phyloP scores from a whole-genome alignment of 2,888 invertebrate species.

The Drosophila anomalata region DNA sequence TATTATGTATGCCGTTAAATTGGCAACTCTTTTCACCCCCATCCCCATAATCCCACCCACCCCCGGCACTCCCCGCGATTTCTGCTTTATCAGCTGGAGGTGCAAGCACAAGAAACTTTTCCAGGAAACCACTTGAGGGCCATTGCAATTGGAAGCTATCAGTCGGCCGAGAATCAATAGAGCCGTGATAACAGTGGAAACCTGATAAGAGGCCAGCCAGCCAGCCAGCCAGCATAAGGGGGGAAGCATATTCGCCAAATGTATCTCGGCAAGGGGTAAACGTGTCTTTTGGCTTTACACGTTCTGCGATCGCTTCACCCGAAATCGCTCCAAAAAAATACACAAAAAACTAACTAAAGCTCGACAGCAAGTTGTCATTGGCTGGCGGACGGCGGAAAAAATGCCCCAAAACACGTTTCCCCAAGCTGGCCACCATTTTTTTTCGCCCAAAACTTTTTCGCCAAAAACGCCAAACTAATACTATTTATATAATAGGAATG shows the following conservation, averaged over 20 bases:
- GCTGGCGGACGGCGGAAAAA: constrained; percentile 47
- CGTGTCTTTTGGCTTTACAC: constrained; percentile 66
- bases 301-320: constrained; percentile 37
- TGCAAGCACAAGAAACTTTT: constrained; percentile 45
- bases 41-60: no score
- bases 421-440: constrained; percentile 64
- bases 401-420: constrained; percentile 60
- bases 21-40: constrained; percentile 22
- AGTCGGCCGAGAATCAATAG: constrained; percentile 47
- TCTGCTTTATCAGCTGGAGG: constrained; percentile 62
- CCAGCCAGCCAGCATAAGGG: not conserved
- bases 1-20: constrained; percentile 53
- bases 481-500: constrained; percentile 42
- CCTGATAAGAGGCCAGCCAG: constrained; percentile 44
- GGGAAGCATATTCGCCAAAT: constrained; percentile 9
- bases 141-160: constrained; percentile 47
- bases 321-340: constrained; percentile 10
- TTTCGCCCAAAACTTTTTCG: constrained; percentile 6
- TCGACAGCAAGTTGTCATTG: constrained; percentile 56
- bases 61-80: not conserved
- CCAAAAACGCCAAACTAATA: constrained; percentile 45
- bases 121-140: constrained; percentile 66
- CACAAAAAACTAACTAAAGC: not conserved
- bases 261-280: constrained; percentile 38
- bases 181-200: constrained; percentile 26